These are phyloP conservation scores for Eupithecia abbreviata DNA, from an alignment of 2,888 invertebrate species.

Conservation along the genomic window DNA sequence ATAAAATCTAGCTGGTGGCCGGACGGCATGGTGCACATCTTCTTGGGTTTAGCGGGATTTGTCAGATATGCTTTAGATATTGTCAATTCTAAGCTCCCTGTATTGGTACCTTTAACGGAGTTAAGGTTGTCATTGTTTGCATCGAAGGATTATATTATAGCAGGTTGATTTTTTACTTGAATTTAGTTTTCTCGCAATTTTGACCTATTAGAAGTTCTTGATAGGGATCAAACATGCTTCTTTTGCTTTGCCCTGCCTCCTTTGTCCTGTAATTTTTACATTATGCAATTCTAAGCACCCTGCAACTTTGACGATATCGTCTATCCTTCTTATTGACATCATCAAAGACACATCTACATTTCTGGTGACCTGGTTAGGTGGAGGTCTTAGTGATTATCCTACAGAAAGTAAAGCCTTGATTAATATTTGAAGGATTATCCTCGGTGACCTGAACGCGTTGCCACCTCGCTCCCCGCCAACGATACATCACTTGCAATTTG, in stretches of 20 bases:
- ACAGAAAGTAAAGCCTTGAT: neutral
- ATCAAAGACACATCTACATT: neutral
- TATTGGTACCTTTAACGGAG: neutral
- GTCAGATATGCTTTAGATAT: neutral
- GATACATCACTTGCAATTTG: slow-evolving; percentile 81
- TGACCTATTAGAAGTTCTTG: neutral
- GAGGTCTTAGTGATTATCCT: neutral
- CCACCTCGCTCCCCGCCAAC: slow-evolving; percentile 57
- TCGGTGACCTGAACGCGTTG: slow-evolving; percentile 32
- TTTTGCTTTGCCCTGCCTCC: neutral
- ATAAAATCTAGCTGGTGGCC: slow-evolving; percentile 80
- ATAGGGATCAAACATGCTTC: neutral
- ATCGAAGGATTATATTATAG: neutral
- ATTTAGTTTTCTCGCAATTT: neutral
- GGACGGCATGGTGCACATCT: slow-evolving; percentile 53
- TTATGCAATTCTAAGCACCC: neutral
- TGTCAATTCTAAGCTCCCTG: neutral
- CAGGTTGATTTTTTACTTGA: neutral
- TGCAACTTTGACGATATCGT: neutral
- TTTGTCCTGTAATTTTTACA: neutral
- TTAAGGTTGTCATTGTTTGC: neutral
- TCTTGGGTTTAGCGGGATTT: slow-evolving; percentile 32
- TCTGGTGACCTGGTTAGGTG: neutral
- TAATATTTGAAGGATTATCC: slow-evolving; percentile 23
- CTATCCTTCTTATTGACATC: neutral